phyloP scores from a whole-genome alignment of 2,797 vertebrate species.

The Prunella strophiata region DNA sequence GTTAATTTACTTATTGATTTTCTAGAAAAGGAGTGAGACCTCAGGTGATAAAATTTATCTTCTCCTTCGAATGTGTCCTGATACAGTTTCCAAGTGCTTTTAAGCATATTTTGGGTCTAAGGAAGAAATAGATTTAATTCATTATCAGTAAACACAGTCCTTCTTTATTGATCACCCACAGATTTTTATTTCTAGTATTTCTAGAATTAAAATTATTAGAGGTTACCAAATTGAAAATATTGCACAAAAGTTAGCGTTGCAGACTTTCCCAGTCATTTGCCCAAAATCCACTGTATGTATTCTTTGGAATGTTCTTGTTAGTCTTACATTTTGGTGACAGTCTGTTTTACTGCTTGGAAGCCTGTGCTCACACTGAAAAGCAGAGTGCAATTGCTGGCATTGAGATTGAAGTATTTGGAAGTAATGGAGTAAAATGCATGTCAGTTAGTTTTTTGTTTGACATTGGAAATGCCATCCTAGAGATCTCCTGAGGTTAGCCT shows the following conservation, averaged over 20 bases:
- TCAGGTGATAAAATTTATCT: neutral
- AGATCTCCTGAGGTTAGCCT: neutral
- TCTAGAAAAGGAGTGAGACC: neutral
- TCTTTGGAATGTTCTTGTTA: neutral
- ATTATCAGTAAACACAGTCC: neutral
- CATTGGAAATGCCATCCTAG: neutral
- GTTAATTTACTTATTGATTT: neutral
- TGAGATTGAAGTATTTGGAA: neutral
- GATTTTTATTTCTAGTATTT: neutral
- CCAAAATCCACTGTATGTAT: neutral
- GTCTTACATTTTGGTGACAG: neutral
- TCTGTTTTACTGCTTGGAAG: neutral
- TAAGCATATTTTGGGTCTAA: neutral
- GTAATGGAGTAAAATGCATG: neutral
- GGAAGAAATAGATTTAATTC: neutral
- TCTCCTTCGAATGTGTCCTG: neutral
- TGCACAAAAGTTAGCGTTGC: neutral
- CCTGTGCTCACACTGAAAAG: neutral
- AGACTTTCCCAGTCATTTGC: neutral
- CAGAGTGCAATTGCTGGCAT: neutral
- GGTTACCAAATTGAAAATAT: neutral
- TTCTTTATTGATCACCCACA: neutral
- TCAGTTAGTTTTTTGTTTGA: neutral
- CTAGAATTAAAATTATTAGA: neutral
- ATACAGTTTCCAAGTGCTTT: neutral